Evolutionary conservation across 2,888 invertebrate species (phyloP).

Genomic region (Nomada lathburiana): DNA sequence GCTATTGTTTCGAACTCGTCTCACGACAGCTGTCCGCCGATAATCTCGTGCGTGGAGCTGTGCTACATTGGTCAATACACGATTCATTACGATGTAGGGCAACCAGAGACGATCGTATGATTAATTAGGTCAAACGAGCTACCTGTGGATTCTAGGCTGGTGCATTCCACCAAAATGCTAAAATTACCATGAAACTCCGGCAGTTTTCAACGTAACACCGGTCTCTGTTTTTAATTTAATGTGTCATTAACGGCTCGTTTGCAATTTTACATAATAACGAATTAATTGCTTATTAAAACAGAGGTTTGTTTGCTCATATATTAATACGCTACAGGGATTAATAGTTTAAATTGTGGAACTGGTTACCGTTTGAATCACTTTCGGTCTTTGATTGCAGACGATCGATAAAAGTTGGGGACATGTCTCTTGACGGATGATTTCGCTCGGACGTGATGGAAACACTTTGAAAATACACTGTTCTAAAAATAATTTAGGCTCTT

Average conservation of each 20-base stretch:
- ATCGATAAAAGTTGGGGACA: background rate
- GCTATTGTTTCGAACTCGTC: slow-evolving; percentile 31
- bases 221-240: too few relatives aligned
- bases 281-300: background rate
- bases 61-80: slow-evolving; percentile 33
- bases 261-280: background rate
- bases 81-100: slow-evolving; percentile 52
- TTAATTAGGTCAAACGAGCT: slow-evolving; percentile 56
- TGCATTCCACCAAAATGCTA: background rate
- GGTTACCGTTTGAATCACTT: too few relatives aligned
- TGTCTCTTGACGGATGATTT: slow-evolving; percentile 1
- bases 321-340: background rate
- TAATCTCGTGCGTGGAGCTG: slow-evolving; percentile 25
- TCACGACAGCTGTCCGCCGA: slow-evolving; percentile 24
- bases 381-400: too few relatives aligned
- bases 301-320: background rate
- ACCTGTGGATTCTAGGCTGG: slow-evolving; percentile 46
- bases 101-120: slow-evolving; percentile 24
- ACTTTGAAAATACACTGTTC: background rate
- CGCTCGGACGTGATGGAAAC: slow-evolving; percentile 7
- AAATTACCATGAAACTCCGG: background rate
- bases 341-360: background rate
- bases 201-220: background rate
- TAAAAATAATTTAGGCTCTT: slow-evolving; percentile 19
- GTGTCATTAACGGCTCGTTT: background rate